Evolutionary conservation across 2,797 vertebrate genomes (phyloP).

Genomic region (Poecilia wingei): DNA sequence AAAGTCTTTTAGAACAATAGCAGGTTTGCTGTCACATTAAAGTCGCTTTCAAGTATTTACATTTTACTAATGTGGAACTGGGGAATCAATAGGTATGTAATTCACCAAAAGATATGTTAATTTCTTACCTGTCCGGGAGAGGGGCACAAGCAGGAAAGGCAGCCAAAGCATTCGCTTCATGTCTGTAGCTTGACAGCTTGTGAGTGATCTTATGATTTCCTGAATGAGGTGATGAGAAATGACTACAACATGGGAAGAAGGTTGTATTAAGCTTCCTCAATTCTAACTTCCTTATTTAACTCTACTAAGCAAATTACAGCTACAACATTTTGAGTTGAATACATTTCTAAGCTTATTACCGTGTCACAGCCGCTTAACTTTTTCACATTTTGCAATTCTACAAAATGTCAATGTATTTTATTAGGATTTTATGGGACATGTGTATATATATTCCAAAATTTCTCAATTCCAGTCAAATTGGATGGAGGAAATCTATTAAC

Average conservation of each 20-base stretch:
- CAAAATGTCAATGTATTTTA: not conserved
- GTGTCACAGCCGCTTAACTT: not conserved
- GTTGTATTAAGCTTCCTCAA: conserved; percentile 55
- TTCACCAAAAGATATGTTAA: not conserved
- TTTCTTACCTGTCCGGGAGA: conserved; percentile 54
- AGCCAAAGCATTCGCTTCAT: conserved; percentile 60
- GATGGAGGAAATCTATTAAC: not conserved
- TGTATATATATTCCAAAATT: not conserved
- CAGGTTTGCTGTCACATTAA: not conserved
- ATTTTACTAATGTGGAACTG: not conserved
- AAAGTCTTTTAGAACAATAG: not conserved
- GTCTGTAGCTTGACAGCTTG: conserved; percentile 25
- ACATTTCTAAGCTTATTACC: not conserved
- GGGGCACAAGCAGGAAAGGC: conserved; percentile 43
- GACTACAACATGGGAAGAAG: conserved; percentile 50
- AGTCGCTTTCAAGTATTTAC: not conserved
- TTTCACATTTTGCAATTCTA: not conserved
- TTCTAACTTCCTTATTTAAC: conserved; percentile 31
- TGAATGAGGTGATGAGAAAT: conserved; percentile 16
- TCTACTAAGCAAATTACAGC: not conserved
- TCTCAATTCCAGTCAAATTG: not conserved
- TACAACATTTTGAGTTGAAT: not conserved
- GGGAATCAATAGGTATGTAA: not conserved
- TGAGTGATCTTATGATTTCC: conserved; percentile 56
- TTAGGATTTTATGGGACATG: not conserved